Base-by-base conservation (phyloP, 2,888 invertebrate species). In the Gnatocerus cornutus region DNA sequence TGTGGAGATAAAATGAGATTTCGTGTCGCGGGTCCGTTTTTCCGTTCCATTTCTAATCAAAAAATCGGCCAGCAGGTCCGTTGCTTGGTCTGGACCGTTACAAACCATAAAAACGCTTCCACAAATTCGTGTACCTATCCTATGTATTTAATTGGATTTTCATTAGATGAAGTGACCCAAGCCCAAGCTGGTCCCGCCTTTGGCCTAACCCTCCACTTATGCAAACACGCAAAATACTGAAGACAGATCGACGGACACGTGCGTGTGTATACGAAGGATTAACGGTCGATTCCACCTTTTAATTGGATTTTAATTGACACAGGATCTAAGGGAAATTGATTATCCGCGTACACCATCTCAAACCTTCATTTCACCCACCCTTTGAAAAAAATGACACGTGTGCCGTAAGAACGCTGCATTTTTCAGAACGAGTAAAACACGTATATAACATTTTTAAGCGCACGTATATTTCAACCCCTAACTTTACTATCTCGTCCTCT, bases 291-390 rank as follows among this genome's bases (percentile, higher is more conserved):
- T 76, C 78, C 78, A 77, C 75, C 76, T 79, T 78, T 78, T 79
- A 79, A 81, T 81, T 81, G 80, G 77, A 81, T 79, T 81, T 81
- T 81, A 81, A 81, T 81, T 78, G 79, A 78, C 78, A 74, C 68
- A 74, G 73, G 75, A 71, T 69, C 69, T 68, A 68, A 69, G 68
- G 72, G 69, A 72, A 69, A 63, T 71, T 63, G 66, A 59, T 68
- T 55, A 64, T 21, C 14, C 46, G 45, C 61, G 50, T 46, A 27
- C 33, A 33, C 53, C 53, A 53, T 64, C 64, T 62, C 50, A 27
- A 45, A 16, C 9, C n/a, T 33, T 33, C 9, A 41, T 12, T 58
- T 9, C 30, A n/a, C 9, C 37, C 56, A 7, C 21, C 9, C 21
- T 6, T 21, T n/a, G 55, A 39, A 55, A 55, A n/a, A 59, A 46